A percentile compares a stretch with the other conserved stretches of the same genome.
These are phyloP conservation scores for Coregonus clupeaformis DNA, from an alignment of 2,113 vertebrate species.

Conservation along the genomic window DNA sequence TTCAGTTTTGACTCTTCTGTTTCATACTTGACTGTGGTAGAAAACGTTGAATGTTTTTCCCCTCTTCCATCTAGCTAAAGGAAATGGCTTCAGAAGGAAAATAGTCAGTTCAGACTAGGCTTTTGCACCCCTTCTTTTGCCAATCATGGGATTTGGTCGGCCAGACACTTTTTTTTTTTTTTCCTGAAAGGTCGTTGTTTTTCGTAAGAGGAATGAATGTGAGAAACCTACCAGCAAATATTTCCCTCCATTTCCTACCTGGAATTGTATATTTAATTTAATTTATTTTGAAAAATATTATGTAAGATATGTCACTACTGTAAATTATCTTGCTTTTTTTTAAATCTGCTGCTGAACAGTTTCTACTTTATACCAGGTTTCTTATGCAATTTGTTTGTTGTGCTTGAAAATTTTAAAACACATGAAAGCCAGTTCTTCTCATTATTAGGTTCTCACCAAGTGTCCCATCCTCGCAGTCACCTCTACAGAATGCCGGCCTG, in stretches of 20 bases:
- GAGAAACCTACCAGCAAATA: conserved; percentile 69
- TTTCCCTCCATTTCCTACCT: conserved; percentile 69
- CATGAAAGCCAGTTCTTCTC: conserved; percentile 57
- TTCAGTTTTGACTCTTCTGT: neutral
- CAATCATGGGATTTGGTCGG: conserved; percentile 66
- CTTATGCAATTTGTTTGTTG: conserved; percentile 79
- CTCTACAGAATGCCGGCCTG: conserved; percentile 47
- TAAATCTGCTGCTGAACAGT: conserved; percentile 79
- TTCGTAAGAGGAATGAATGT: conserved; percentile 66
- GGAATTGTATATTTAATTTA: conserved; percentile 79
- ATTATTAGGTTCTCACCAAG: conserved; percentile 51
- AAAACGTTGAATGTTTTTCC: neutral
- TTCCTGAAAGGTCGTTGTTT: conserved; percentile 61
- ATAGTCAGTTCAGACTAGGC: conserved; percentile 56
- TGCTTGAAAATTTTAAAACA: conserved; percentile 50
- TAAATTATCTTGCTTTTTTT: conserved; percentile 79
- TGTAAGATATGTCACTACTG: conserved; percentile 81
- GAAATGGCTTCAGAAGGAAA: conserved; percentile 70
- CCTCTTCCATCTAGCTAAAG: conserved; percentile 51
- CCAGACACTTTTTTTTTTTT: conserved; percentile 53
- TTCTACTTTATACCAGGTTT: conserved; percentile 82
- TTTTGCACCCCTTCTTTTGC: conserved; percentile 73
- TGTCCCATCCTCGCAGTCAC: conserved; percentile 55
- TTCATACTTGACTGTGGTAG: neutral
- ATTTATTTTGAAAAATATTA: conserved; percentile 76